Evolutionary conservation across 1,140 invertebrate species (phyloP), one percentile per base, ranked within the genome.

Genomic region (Temnothorax curvispinosus): DNA sequence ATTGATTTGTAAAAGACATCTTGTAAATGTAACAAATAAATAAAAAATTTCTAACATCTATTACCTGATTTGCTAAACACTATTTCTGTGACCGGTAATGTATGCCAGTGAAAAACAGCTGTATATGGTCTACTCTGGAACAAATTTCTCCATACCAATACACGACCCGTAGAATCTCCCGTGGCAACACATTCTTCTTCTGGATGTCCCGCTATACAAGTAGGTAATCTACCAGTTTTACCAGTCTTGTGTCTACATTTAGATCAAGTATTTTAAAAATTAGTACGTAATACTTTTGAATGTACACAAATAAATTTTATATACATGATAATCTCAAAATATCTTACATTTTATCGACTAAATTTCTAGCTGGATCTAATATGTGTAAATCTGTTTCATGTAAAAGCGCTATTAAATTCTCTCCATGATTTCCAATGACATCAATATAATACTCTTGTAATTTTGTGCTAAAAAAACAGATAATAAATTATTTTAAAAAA

Each of bases 51-150:
- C 56, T 35, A 60, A 81, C 69, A 52, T 65, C n/a, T 94, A 85
- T 95, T 95, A 96, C 98, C 98, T 88, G 96, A 96, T 78, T 95
- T 93, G 54, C 97, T 97, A 92, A 98, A 98, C 6, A 94, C 94
- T 21, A 98, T 92, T 92, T 97, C 97, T 60, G 96, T 95, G 1
- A 98, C 97, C 80, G 97, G 96, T 80, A 98, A 95, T 18, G 97
- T 96, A 94, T 98, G 98, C 98, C 98, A 98, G 93, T 98, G 98
- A 91, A 96, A 97, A 27, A 96, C 94, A 13, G 96, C 94, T 91
- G 96, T 96, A n/a, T 95, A 92, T 35, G 96, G 94, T 88, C 92
- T 89, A 85, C 87, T 54, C 69, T 92, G 52, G 67, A 91, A 87
- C 94, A 95, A 86, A 82, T 96, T 95, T 88, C 96, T 96, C 97